Evolutionary conservation across 2,888 invertebrate species (phyloP), one percentile per base, ranked within the genome.

Genomic region (Eilema caniola): DNA sequence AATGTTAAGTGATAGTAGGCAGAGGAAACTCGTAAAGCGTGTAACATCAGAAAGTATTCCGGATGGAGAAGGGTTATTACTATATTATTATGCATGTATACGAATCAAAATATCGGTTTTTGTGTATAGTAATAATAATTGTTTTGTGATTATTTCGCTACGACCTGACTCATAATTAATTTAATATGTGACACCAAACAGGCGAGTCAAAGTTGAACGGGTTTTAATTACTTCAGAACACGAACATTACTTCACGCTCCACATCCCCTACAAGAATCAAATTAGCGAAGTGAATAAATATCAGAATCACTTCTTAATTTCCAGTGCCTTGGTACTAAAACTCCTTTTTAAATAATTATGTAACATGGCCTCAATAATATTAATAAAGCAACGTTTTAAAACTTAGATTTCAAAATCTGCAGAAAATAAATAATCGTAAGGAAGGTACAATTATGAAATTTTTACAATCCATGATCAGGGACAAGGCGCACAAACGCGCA

Each of bases 161-260:
- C 65, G 81, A 74, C 69, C 75, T 72, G 74, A 74, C 75, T 77
- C 72, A 47, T 37, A 71, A 71, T 70, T 71, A 66, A 77, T 72
- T 75, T 71, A 72, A 75, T 66, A 79, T 75, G 68, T 71, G 75
- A 73, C 78, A 78, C n/a, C 71, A 74, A 66, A 77, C 65, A 60
- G 33, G 47, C 62, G 61, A 20, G 62, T 74, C 33, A 60, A 69
- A 80, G 67, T 80, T 72, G 70, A 77, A 69, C 69, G 59, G 57
- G 37, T 67, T 74, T 77, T 74, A 78, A 78, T 74, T 74, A 77
- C 70, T 72, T 66, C 65, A 11, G 31, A 74, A 61, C 77, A 80
- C 74, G 77, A 78, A 77, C 67, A 60, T 61, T n/a, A n/a, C 41
- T 25, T 20, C 16, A 20, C 41, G 59, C 24, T 23, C 25, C 59